Percentiles rank a stretch among this genome's conserved stretches.
Evolutionary conservation across 2,113 vertebrate species (phyloP).

Genomic region (Talpa occidentalis): DNA sequence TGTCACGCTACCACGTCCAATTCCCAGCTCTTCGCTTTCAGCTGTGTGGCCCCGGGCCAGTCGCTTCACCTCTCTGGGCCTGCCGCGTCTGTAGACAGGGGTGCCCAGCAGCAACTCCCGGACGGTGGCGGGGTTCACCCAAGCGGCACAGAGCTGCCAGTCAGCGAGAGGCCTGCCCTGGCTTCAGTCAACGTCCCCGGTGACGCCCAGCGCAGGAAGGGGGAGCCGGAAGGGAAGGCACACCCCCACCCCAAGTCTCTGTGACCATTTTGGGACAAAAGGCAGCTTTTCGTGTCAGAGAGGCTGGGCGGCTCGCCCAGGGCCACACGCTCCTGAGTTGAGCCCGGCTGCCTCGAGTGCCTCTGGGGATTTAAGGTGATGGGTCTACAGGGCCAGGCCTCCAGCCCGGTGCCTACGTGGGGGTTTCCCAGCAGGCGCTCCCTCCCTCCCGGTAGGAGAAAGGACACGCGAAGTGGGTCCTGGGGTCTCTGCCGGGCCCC

Average conservation of each 20-base stretch:
- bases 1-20: no score
- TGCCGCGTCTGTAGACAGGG: background rate
- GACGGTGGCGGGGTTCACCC: rapidly evolving
- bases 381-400: background rate
- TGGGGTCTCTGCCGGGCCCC: background rate
- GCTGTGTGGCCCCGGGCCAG: background rate
- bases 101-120: background rate
- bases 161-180: rapidly evolving
- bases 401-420: background rate
- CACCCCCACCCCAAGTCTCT: background rate
- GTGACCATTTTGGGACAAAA: background rate
- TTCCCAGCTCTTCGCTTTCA: no score
- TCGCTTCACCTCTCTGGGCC: background rate
- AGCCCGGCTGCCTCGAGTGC: background rate
- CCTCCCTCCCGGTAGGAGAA: rapidly evolving
- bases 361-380: background rate
- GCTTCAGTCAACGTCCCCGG: rapidly evolving
- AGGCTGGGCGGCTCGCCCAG: background rate
- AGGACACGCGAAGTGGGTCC: rapidly evolving
- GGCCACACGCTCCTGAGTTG: no score
- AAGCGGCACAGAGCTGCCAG: rapidly evolving
- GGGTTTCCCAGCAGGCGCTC: background rate
- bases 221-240: background rate
- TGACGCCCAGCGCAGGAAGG: background rate
- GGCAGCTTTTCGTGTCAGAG: rapidly evolving